phyloP scores from a whole-genome alignment of 2,113 vertebrate species.

The Talpa occidentalis region DNA sequence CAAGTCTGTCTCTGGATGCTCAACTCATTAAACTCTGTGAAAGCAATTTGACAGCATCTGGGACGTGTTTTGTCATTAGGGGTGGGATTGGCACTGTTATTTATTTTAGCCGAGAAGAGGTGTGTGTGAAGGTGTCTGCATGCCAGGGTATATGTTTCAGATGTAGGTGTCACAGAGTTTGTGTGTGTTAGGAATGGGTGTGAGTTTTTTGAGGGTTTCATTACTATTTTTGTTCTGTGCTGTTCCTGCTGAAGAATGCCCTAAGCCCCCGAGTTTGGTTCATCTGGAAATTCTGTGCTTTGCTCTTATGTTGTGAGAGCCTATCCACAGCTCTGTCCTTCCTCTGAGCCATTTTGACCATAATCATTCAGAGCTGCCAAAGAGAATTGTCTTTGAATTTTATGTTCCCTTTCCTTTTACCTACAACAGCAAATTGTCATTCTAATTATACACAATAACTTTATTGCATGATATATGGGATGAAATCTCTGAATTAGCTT shows the following conservation, averaged over 20 bases:
- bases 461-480: slow-evolving; percentile 27
- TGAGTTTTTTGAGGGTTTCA: slow-evolving; percentile 50
- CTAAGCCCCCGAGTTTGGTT: background rate
- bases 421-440: background rate
- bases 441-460: slow-evolving; percentile 46
- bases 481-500: slow-evolving; percentile 68
- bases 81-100: slow-evolving; percentile 40
- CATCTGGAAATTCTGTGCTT: slow-evolving; percentile 19
- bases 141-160: background rate
- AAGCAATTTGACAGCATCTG: slow-evolving; percentile 68
- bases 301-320: background rate
- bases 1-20: slow-evolving; percentile 63
- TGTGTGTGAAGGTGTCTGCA: slow-evolving; percentile 49
- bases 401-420: slow-evolving; percentile 32
- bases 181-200: slow-evolving; percentile 5
- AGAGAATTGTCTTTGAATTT: background rate
- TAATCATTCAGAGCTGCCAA: background rate
- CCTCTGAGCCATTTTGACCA: background rate
- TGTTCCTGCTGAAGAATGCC: slow-evolving; percentile 13
- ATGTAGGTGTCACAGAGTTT: slow-evolving; percentile 40
- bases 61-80: slow-evolving; percentile 71
- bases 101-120: slow-evolving; percentile 64
- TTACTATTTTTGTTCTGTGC: slow-evolving; percentile 45
- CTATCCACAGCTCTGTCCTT: background rate
- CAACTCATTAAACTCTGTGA: slow-evolving; percentile 76